Evolutionary conservation across 2,113 vertebrate genomes (phyloP).

Genomic region (Salvelinus namaycush): DNA sequence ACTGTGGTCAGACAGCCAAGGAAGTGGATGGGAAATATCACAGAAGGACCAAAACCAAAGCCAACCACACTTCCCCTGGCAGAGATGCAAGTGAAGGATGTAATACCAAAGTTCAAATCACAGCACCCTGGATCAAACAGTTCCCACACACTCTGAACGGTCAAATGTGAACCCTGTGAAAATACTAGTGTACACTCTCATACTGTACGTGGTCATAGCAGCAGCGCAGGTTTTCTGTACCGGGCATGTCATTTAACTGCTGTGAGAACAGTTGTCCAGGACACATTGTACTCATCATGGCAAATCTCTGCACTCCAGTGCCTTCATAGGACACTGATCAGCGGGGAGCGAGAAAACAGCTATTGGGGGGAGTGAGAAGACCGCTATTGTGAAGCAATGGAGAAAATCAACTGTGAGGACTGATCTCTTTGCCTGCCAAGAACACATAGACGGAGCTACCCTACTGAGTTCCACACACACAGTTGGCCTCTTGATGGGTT

Average conservation of each 20-base stretch:
- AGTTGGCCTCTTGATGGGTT: neutral
- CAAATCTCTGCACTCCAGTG: no score
- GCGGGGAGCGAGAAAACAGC: neutral
- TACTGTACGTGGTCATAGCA: neutral
- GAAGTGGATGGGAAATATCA: no score
- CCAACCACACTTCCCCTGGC: no score
- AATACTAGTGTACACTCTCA: neutral
- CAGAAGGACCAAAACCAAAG: no score
- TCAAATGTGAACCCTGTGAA: neutral
- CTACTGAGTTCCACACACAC: neutral
- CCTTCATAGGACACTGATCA: neutral
- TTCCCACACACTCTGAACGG: no score
- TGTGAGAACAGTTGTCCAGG: neutral
- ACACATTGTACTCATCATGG: neutral
- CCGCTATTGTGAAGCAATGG: neutral
- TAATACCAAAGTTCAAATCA: no score
- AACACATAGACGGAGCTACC: neutral
- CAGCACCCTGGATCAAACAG: no score
- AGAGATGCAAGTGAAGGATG: no score
- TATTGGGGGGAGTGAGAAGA: neutral
- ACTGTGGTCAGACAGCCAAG: no score
- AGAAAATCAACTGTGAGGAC: neutral
- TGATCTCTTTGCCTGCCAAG: neutral
- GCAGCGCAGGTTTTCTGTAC: neutral
- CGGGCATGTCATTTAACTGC: neutral